Conservation (phyloP, 1,140 invertebrate genomes). For the Gryllus bimaculatus region DNA sequence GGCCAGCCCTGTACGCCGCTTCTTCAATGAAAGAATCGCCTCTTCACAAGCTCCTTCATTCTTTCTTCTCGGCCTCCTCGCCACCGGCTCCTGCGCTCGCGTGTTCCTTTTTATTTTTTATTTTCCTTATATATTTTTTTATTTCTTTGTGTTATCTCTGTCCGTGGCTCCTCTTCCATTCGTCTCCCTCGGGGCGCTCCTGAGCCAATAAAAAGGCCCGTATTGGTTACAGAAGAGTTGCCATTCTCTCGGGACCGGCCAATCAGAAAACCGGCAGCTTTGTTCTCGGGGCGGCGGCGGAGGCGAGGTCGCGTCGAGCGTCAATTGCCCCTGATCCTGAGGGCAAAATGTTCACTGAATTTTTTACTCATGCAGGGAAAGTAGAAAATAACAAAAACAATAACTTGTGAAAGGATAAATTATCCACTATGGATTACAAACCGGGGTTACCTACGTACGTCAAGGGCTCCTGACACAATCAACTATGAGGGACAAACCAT, state of each 20-base stretch:
- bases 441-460: no score
- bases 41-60: not conserved
- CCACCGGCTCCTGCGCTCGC: not conserved
- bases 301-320: not conserved
- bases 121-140: not conserved
- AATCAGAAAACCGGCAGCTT: not conserved
- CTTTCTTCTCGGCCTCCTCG: not conserved
- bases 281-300: not conserved
- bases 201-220: not conserved
- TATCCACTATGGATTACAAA: no score
- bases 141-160: not conserved
- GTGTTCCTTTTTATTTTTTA: not conserved
- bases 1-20: not conserved
- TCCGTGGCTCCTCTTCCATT: not conserved
- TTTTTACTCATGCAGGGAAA: no score
- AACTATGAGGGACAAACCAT: no score
- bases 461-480: no score
- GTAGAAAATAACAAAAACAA: no score
- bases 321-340: no score
- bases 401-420: no score
- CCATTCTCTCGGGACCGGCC: not conserved
- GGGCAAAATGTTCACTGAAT: no score
- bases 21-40: conserved; percentile 1
- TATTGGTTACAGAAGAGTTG: not conserved
- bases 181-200: not conserved